These are phyloP conservation scores for Channa maculata DNA, from an alignment of 2,113 vertebrate genomes.

Conservation along the genomic window DNA sequence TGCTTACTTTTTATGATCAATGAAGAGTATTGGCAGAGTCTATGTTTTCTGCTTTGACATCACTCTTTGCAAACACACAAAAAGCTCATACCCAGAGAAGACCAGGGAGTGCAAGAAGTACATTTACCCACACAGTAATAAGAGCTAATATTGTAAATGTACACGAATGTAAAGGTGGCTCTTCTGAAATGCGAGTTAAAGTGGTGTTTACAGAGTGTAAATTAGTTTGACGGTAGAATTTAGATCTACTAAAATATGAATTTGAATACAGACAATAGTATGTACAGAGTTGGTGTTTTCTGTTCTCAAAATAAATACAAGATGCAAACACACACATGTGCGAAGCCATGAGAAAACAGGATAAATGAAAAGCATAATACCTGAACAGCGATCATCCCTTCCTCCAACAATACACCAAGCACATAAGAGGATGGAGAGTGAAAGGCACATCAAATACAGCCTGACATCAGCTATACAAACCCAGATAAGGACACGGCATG, in stretches of 20 bases:
- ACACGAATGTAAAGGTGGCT: background rate
- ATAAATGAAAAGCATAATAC: background rate
- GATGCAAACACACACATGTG: background rate
- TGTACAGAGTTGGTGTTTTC: background rate
- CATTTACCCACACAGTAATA: slow-evolving; percentile 1
- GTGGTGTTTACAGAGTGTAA: no score
- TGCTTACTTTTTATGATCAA: slow-evolving; percentile 14
- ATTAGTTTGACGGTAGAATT: background rate
- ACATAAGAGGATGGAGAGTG: no score
- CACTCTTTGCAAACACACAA: background rate
- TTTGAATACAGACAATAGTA: background rate
- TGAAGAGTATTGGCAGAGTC: slow-evolving; percentile 1
- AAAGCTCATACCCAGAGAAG: background rate
- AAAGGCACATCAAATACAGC: background rate
- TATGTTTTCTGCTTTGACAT: slow-evolving; percentile 14
- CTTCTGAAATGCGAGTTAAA: background rate
- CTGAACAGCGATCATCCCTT: background rate
- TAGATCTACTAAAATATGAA: background rate
- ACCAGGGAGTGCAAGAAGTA: background rate
- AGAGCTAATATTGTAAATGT: slow-evolving; percentile 8
- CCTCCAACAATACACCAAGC: background rate
- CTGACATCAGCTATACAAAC: background rate
- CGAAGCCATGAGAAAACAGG: background rate
- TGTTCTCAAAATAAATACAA: background rate
- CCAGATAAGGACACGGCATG: background rate